These are phyloP conservation scores for Tenualosa thibaudeaui DNA, from an alignment of 2,797 vertebrate genomes.

Conservation along the genomic window DNA sequence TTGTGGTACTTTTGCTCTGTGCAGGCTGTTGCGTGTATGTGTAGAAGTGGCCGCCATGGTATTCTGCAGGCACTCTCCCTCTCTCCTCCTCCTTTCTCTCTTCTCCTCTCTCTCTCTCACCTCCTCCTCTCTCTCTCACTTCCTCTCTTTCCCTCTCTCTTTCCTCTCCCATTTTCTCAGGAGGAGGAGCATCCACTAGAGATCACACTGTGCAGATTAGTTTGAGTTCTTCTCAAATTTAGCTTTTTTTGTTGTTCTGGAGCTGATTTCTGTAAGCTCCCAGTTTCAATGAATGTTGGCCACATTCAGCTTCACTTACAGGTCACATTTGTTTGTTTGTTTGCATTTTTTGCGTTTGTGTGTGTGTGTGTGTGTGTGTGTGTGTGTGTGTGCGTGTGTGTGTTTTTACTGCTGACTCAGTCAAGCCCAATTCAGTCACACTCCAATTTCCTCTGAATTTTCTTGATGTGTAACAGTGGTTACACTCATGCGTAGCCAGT, in stretches of 20 bases:
- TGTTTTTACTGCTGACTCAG: neutral
- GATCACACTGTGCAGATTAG: neutral
- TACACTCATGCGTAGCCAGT: neutral
- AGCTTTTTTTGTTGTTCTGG: neutral
- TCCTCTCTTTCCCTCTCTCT: neutral
- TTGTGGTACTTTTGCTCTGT: neutral
- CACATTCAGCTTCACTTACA: constrained; percentile 7
- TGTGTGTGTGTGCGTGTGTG: constrained; percentile 19
- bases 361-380: neutral
- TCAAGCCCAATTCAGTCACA: constrained; percentile 10
- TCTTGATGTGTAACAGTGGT: neutral
- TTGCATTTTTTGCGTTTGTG: neutral
- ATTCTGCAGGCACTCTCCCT: neutral
- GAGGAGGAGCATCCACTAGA: neutral
- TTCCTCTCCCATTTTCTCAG: neutral
- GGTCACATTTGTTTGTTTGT: constrained; percentile 28
- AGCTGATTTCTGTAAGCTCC: neutral
- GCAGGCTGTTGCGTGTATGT: neutral
- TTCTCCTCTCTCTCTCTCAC: neutral
- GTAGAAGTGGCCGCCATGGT: neutral
- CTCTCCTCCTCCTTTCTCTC: neutral
- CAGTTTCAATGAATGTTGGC: constrained; percentile 19
- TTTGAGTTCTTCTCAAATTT: constrained; percentile 1
- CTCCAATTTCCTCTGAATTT: neutral
- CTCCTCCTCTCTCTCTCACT: neutral